Evolutionary conservation across 2,888 invertebrate species (phyloP), one percentile per base, ranked within the genome.

Genomic region (Callyntrura guangdongensis): DNA sequence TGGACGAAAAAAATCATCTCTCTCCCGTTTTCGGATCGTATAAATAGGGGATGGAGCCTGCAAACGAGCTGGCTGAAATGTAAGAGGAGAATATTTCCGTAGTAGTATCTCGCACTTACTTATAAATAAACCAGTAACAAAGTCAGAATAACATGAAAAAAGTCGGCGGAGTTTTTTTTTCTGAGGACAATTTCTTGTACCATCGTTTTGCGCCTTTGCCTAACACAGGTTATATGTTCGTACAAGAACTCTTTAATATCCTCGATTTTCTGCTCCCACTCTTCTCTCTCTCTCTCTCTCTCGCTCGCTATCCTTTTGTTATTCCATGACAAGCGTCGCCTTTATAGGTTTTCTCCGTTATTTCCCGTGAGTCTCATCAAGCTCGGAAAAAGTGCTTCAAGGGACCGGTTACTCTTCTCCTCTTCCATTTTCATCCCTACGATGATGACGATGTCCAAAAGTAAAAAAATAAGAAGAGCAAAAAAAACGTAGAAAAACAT

Each of bases 361-460:
- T 92, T 92, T 92, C 92, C 92, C 92, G 89, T 61, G 89, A 89
- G 92, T 89, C 91, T 92, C 92, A 91, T 92, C 92, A 92, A 92
- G 88, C 90, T 79, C 88, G 81, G 84, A 91, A 92, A 92, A 92
- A 91, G 91, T 89, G 91, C 88, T 92, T 84, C 92, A 91, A 87
- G 92, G 92, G 92, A 92, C 91, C 91, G 86, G 86, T 91, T 91
- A 88, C 81, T 82, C 82, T 59, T 59, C 61, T 77, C 61, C 64
- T 86, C 59, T 47, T 86, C 47, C 79, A 79, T 56, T 79, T 79
- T 56, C 79, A 79, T 79, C 79, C 56, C 27, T 74, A 74, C 22
- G 74, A 47, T 74, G 74, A 74, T n/a, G 53, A 56, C 12, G 49
- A 77, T 56, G 79, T 56, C 79, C 56, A 56, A 22, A n/a, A 49